Evolutionary conservation across 2,797 vertebrate genomes (phyloP).

Genomic region (Rhabdophis nuchalis): DNA sequence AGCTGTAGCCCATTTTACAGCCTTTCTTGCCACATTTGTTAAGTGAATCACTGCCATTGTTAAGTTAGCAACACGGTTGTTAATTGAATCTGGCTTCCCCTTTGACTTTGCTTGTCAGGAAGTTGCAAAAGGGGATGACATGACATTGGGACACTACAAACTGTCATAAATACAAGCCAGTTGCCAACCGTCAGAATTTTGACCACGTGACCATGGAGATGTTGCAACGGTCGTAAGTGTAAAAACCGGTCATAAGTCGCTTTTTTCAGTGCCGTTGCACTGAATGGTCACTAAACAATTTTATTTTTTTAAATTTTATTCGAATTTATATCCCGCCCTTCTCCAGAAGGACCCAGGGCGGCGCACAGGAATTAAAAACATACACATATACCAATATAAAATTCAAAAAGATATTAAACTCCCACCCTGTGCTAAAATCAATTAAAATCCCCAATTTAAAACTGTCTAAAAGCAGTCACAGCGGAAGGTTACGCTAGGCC

Average conservation of each 20-base stretch:
- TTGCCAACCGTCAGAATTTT: background rate
- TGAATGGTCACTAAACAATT: background rate
- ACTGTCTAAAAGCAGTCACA: too few relatives aligned
- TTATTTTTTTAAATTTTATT: too few relatives aligned
- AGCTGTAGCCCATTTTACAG: background rate
- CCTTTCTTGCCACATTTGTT: background rate
- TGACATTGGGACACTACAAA: background rate
- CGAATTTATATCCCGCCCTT: too few relatives aligned
- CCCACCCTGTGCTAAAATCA: too few relatives aligned
- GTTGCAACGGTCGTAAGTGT: background rate
- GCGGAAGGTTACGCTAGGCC: too few relatives aligned
- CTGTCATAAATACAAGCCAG: background rate
- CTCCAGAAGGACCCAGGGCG: too few relatives aligned
- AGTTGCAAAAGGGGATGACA: background rate
- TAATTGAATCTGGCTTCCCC: background rate
- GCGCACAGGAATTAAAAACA: too few relatives aligned
- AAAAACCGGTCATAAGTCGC: background rate
- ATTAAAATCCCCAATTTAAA: too few relatives aligned
- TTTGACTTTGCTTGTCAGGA: background rate
- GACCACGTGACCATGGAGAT: background rate
- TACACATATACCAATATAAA: too few relatives aligned
- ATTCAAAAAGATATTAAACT: too few relatives aligned
- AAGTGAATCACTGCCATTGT: too few relatives aligned
- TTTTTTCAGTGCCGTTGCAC: background rate
- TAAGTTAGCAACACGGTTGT: background rate